A percentile compares a stretch with the other conserved stretches of the same genome.
These are phyloP conservation scores for Pteropus rufus DNA, from an alignment of 2,797 vertebrate genomes.

Conservation along the genomic window DNA sequence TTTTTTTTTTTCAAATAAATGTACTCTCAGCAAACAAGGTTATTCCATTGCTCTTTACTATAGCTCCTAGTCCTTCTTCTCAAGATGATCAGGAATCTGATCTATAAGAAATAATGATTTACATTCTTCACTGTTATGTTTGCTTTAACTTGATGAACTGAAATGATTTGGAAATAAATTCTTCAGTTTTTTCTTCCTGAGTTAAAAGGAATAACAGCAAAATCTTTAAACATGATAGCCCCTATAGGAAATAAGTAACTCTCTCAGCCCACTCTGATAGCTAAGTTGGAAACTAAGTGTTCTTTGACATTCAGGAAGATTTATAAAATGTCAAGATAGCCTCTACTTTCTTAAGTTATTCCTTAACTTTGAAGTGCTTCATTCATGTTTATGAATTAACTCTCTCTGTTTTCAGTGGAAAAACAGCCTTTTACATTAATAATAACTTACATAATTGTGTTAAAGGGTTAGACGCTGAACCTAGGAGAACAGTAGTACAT, in stretches of 20 bases:
- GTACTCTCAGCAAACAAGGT: not conserved
- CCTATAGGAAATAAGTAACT: not conserved
- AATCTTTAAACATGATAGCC: not conserved
- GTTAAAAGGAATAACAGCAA: not conserved
- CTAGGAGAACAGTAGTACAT: not conserved
- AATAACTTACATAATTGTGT: not conserved
- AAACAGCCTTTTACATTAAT: not conserved
- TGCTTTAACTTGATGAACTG: not conserved
- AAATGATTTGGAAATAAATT: not conserved
- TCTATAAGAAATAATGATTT: not conserved
- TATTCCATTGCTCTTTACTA: not conserved
- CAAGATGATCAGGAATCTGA: not conserved
- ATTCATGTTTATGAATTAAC: not conserved
- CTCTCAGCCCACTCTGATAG: not conserved
- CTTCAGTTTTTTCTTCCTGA: not conserved
- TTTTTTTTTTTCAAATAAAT: not conserved
- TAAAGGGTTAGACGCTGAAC: not conserved
- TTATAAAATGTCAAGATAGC: constrained; percentile 58
- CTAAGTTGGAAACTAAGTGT: constrained; percentile 19
- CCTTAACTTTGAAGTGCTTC: constrained; percentile 26
- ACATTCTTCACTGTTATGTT: not conserved
- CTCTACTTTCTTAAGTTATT: constrained; percentile 42
- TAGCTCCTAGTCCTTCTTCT: not conserved
- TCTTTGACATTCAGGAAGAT: not conserved
- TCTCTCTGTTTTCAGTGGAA: not conserved